Conservation (phyloP, 2,888 invertebrate genomes). For the Eilema depressum region DNA sequence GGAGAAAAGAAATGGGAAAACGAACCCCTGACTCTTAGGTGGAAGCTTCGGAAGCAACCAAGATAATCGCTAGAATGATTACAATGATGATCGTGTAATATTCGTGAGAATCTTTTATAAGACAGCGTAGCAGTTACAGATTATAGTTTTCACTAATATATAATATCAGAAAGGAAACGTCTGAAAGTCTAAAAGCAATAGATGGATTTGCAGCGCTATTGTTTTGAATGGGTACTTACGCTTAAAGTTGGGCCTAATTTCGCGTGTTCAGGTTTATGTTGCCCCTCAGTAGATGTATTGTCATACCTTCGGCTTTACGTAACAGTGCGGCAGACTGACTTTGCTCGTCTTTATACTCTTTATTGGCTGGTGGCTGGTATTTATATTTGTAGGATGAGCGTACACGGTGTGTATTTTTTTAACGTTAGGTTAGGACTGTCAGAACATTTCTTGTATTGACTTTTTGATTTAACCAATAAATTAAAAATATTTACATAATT, state of each 20-base stretch:
- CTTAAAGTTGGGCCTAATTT: slow-evolving; percentile 68
- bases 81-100: too few species aligned
- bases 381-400: not conserved
- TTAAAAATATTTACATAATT: too few species aligned
- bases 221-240: slow-evolving; percentile 75
- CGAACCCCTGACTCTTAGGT: too few species aligned
- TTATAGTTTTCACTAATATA: not conserved
- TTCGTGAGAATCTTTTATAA: not conserved
- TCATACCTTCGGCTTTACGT: slow-evolving; percentile 54
- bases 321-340: slow-evolving; percentile 40
- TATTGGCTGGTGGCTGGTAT: slow-evolving; percentile 1
- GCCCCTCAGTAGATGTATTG: slow-evolving; percentile 57
- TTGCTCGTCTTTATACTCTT: slow-evolving; percentile 4
- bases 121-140: not conserved
- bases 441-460: too few species aligned
- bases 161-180: slow-evolving; percentile 24
- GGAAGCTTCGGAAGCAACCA: too few species aligned
- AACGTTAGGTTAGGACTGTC: not conserved
- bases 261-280: slow-evolving; percentile 65
- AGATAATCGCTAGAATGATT: too few species aligned
- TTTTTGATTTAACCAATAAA: too few species aligned
- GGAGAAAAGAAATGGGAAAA: too few species aligned
- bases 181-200: slow-evolving; percentile 55
- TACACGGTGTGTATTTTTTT: not conserved
- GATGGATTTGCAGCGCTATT: slow-evolving; percentile 69